These are phyloP conservation scores for Zoanthus gigantus DNA, from an alignment of 92 coral and sea anemone species.

Conservation along the genomic window DNA sequence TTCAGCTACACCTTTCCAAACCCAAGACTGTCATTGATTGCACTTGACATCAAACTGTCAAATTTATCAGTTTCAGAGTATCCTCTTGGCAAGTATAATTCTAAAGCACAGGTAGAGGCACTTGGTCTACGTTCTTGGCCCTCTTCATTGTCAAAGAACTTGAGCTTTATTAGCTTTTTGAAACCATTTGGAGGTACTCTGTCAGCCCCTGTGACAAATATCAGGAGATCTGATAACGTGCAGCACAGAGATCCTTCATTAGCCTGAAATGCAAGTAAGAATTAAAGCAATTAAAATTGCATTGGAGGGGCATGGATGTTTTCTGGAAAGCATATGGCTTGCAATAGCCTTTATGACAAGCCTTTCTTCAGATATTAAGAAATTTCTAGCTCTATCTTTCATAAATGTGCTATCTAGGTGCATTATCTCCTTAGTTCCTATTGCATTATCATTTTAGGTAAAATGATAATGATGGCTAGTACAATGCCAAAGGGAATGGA, in stretches of 20 bases:
- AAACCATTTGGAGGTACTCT: slow-evolving; percentile 19
- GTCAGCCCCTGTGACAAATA: slow-evolving; percentile 26
- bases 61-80: slow-evolving; percentile 12
- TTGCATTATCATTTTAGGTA: background rate
- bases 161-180: slow-evolving; percentile 25
- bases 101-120: slow-evolving; percentile 51
- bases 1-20: slow-evolving; percentile 15
- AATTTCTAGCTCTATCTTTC: background rate
- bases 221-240: slow-evolving; percentile 37
- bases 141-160: slow-evolving; percentile 14
- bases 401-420: background rate
- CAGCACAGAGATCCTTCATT: slow-evolving; percentile 37
- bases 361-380: background rate
- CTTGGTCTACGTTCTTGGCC: slow-evolving; percentile 31
- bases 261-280: slow-evolving; percentile 35
- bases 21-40: slow-evolving; percentile 30
- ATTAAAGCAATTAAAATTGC: background rate
- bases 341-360: background rate
- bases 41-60: slow-evolving; percentile 9
- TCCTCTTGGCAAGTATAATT: slow-evolving; percentile 47
- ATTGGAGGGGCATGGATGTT: background rate
- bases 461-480: background rate
- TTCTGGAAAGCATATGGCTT: background rate
- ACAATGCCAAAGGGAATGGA: slow-evolving; percentile 3
- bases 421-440: background rate